Evolutionary conservation across 2,888 invertebrate species (phyloP).

Genomic region (Latrodectus hesperus): DNA sequence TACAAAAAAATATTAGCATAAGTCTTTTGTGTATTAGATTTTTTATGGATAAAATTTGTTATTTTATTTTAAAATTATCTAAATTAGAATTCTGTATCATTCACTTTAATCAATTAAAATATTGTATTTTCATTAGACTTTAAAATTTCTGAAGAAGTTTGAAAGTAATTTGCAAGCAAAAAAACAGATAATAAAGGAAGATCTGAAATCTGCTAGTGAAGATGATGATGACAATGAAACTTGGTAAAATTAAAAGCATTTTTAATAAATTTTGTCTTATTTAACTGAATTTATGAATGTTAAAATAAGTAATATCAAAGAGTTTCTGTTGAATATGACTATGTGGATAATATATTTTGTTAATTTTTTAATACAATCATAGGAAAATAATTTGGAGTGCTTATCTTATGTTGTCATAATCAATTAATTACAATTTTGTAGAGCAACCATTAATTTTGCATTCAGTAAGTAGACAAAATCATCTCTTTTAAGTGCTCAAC

Average conservation of each 20-base stretch:
- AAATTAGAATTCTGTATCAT: not conserved
- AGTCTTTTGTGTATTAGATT: too few relatives aligned
- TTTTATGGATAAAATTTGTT: not conserved
- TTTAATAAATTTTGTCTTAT: not conserved
- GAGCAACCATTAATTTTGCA: too few relatives aligned
- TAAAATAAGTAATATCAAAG: not conserved
- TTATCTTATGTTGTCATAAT: too few relatives aligned
- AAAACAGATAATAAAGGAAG: conserved; percentile 79
- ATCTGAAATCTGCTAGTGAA: conserved; percentile 75
- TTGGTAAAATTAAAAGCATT: conserved; percentile 18
- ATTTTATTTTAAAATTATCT: not conserved
- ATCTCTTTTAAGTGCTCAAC: too few relatives aligned
- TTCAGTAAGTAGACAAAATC: too few relatives aligned
- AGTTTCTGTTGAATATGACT: too few relatives aligned
- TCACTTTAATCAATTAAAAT: not conserved
- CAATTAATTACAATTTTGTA: too few relatives aligned
- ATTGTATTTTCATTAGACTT: conserved; percentile 78
- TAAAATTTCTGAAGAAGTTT: conserved; percentile 88
- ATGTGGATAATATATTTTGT: too few relatives aligned
- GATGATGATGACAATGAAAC: conserved; percentile 73
- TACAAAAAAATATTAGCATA: too few relatives aligned
- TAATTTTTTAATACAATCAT: too few relatives aligned
- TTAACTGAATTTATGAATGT: not conserved
- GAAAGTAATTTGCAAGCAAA: conserved; percentile 84
- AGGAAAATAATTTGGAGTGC: too few relatives aligned